phyloP scores from a whole-genome alignment of 2,113 vertebrate species.

The Capricornis sumatraensis region DNA sequence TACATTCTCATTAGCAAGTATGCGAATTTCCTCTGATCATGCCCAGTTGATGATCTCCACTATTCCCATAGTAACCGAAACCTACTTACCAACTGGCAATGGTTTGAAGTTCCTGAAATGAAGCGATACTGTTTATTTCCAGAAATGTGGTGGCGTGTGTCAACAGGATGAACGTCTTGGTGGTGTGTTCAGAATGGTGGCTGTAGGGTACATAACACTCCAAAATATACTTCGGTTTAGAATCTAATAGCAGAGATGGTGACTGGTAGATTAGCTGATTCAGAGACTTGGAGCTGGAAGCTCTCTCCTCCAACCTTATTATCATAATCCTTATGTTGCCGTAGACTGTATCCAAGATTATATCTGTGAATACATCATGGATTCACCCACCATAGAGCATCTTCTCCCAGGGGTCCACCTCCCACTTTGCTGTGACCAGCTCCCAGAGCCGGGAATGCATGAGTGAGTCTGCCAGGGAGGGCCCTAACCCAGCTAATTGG shows the following conservation, averaged over 20 bases:
- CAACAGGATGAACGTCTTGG: neutral
- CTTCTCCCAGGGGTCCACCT: neutral
- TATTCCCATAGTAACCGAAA: accelerated
- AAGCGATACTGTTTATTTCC: neutral
- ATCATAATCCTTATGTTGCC: too few relatives aligned
- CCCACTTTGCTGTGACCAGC: neutral
- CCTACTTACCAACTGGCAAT: too few relatives aligned
- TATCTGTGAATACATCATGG: accelerated
- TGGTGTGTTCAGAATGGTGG: neutral
- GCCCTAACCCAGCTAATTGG: neutral
- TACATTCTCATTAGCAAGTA: neutral
- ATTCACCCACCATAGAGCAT: accelerated
- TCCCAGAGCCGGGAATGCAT: neutral
- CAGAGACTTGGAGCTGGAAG: accelerated
- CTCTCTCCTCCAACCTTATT: too few relatives aligned
- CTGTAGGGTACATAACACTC: neutral
- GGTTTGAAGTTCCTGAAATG: neutral
- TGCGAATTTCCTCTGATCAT: neutral
- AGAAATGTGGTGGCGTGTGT: neutral
- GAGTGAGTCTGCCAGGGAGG: neutral
- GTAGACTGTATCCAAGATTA: neutral
- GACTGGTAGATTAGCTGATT: neutral
- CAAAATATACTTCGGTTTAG: accelerated
- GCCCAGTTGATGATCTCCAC: neutral
- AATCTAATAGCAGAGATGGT: neutral